phyloP scores from a whole-genome alignment of 1,140 invertebrate species.

The Drosophila nannoptera region DNA sequence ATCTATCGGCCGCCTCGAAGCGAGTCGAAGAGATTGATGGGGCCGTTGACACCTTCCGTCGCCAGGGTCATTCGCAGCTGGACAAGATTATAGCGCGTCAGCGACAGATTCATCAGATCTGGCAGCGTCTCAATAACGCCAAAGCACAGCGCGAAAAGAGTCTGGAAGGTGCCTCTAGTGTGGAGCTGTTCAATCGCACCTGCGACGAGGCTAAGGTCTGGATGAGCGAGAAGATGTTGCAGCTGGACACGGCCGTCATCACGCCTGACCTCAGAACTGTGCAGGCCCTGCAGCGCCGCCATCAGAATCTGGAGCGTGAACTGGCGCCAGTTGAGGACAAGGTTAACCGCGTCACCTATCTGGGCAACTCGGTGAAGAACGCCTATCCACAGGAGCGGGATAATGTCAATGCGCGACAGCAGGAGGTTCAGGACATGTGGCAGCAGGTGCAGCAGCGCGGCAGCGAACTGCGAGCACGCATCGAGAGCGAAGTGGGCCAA shows the following conservation, averaged over 20 bases:
- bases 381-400: constrained; percentile 93
- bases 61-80: constrained; percentile 92
- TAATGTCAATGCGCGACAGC: constrained; percentile 91
- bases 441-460: constrained; percentile 91
- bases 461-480: constrained; percentile 86
- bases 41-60: constrained; percentile 91
- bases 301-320: constrained; percentile 94
- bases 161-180: constrained; percentile 93
- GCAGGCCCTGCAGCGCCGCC: constrained; percentile 91
- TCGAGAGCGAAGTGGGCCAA: constrained; percentile 95
- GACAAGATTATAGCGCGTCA: constrained; percentile 90
- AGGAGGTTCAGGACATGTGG: constrained; percentile 93
- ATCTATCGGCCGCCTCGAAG: constrained; percentile 94
- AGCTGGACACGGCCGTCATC: constrained; percentile 88
- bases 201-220: constrained; percentile 96
- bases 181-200: constrained; percentile 95
- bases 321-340: constrained; percentile 94
- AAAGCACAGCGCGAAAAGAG: constrained; percentile 95
- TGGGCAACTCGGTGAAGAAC: constrained; percentile 91
- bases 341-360: constrained; percentile 88
- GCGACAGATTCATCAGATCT: constrained; percentile 91
- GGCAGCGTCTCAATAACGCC: constrained; percentile 92
- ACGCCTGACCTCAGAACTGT: constrained; percentile 94
- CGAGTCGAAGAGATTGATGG: constrained; percentile 93
- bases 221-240: constrained; percentile 95